Evolutionary conservation across 2,888 invertebrate genomes (phyloP).

Genomic region (Nycteola revayana): DNA sequence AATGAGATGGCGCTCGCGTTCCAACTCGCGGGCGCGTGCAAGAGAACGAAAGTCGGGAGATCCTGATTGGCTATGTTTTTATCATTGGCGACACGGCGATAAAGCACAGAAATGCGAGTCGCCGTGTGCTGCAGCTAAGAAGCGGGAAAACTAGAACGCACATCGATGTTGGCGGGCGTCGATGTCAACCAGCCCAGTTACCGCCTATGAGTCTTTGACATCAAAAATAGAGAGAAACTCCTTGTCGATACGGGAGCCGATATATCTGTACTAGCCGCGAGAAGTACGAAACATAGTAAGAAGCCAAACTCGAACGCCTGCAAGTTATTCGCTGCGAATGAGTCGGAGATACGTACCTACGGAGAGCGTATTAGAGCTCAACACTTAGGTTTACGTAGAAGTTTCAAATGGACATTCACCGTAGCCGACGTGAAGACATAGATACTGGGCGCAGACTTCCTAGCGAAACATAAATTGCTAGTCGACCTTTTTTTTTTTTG

Average conservation of each 20-base stretch:
- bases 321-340: not conserved
- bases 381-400: not conserved
- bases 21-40: not conserved
- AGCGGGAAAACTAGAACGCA: too few species aligned
- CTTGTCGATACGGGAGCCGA: too few species aligned
- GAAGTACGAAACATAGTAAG: not conserved
- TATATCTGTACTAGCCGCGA: too few species aligned
- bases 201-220: too few species aligned
- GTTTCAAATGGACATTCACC: constrained; percentile 1
- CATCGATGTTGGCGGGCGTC: too few species aligned
- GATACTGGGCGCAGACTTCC: too few species aligned
- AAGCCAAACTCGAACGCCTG: not conserved
- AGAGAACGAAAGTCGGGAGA: too few species aligned
- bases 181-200: too few species aligned
- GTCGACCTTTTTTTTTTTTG: too few species aligned
- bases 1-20: too few species aligned
- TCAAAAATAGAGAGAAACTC: too few species aligned
- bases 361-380: constrained; percentile 1
- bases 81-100: not conserved
- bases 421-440: constrained; percentile 1
- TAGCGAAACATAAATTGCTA: too few species aligned
- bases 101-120: not conserved
- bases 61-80: not conserved
- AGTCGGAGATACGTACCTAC: constrained; percentile 1
- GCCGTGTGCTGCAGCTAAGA: not conserved